phyloP scores from a whole-genome alignment of 2,797 vertebrate species.

The Acanthurus tractus region DNA sequence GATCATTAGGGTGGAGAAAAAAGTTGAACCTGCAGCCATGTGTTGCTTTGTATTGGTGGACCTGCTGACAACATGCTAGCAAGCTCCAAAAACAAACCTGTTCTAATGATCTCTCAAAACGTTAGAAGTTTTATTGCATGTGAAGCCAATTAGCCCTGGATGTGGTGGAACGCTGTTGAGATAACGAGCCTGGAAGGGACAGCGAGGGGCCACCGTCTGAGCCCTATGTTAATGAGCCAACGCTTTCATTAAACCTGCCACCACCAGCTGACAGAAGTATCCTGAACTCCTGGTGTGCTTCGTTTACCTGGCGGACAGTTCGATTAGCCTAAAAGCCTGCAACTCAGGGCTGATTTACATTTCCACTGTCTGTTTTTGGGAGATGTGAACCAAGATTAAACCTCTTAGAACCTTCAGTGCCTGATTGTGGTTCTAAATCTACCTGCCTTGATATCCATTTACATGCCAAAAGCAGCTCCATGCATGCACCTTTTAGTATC shows the following conservation, averaged over 20 bases:
- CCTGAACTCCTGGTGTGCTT: constrained; percentile 67
- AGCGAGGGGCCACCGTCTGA: constrained; percentile 55
- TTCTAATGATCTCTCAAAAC: constrained; percentile 63
- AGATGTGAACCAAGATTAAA: constrained; percentile 26
- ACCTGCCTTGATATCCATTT: not conserved
- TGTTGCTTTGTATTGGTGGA: constrained; percentile 33
- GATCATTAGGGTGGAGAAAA: constrained; percentile 36
- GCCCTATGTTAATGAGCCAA: constrained; percentile 76
- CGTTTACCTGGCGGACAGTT: constrained; percentile 75
- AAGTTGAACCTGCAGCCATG: constrained; percentile 38
- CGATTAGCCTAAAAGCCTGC: constrained; percentile 71
- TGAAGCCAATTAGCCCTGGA: constrained; percentile 68
- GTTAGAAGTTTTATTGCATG: constrained; percentile 60
- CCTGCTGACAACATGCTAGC: constrained; percentile 44
- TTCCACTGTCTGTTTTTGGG: constrained; percentile 30
- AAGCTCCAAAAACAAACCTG: constrained; percentile 49
- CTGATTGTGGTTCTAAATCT: constrained; percentile 1
- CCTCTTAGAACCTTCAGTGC: constrained; percentile 9
- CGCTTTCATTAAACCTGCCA: constrained; percentile 76
- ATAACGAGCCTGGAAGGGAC: constrained; percentile 71
- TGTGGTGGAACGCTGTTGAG: constrained; percentile 57
- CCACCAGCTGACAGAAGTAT: constrained; percentile 66
- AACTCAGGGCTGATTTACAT: constrained; percentile 61
- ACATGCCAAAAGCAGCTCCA: not conserved
- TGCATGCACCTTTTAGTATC: not conserved